These are phyloP conservation scores for Myripristis murdjan DNA, from an alignment of 2,797 vertebrate species.

Conservation along the genomic window DNA sequence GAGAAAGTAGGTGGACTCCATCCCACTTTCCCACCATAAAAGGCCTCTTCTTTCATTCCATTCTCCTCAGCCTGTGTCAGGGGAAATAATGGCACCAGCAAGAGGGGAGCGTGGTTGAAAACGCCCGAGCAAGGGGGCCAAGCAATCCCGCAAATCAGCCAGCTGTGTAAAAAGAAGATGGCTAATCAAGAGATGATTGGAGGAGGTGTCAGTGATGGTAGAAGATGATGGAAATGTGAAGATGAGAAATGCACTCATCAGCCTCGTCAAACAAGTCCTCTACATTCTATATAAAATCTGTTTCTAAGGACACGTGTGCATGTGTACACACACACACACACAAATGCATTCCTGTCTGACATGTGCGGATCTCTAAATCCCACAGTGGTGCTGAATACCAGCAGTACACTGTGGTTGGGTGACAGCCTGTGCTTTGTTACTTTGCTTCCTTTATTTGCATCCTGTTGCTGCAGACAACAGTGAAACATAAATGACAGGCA, in stretches of 20 bases:
- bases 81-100: slow-evolving; percentile 20
- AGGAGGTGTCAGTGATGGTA: slow-evolving; percentile 31
- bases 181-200: slow-evolving; percentile 6
- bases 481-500: slow-evolving; percentile 22
- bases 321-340: slow-evolving; percentile 21
- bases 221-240: slow-evolving; percentile 15
- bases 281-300: slow-evolving; percentile 54
- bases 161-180: slow-evolving; percentile 9
- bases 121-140: slow-evolving; percentile 29
- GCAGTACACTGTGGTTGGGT: slow-evolving; percentile 7
- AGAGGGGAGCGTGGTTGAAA: slow-evolving; percentile 28
- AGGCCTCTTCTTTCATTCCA: slow-evolving; percentile 34
- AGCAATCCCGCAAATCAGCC: slow-evolving; percentile 30
- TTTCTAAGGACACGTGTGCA: not conserved
- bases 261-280: slow-evolving; percentile 5
- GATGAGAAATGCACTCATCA: slow-evolving; percentile 21
- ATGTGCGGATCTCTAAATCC: slow-evolving; percentile 29
- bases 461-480: slow-evolving; percentile 39
- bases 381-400: not conserved
- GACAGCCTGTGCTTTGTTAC: slow-evolving; percentile 11
- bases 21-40: slow-evolving; percentile 42
- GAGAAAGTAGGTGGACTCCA: slow-evolving; percentile 33
- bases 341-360: slow-evolving; percentile 28
- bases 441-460: slow-evolving; percentile 44
- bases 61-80: slow-evolving; percentile 35